phyloP scores from a whole-genome alignment of 2,888 invertebrate genomes.

The Drosophila cyrtoloma region DNA sequence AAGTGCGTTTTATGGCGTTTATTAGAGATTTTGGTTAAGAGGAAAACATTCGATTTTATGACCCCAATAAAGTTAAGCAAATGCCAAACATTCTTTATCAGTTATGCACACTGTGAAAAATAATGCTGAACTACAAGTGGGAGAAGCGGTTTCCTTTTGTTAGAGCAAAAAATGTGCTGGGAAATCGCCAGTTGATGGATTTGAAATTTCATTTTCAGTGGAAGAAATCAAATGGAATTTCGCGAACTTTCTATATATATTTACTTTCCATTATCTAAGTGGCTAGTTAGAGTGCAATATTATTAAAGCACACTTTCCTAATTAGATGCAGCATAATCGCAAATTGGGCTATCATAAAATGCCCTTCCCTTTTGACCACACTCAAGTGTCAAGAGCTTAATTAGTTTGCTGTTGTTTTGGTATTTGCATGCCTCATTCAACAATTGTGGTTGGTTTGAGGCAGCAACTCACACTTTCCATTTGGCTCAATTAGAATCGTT shows the following conservation, averaged over 20 bases:
- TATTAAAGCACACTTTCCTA: background rate
- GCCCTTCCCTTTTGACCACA: background rate
- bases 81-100: background rate
- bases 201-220: background rate
- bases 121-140: no score
- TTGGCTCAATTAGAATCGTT: slow-evolving; percentile 25
- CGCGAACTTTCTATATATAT: accelerated
- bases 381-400: background rate
- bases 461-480: slow-evolving; percentile 10
- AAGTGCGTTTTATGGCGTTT: background rate
- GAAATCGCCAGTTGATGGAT: no score
- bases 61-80: background rate
- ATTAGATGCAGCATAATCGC: background rate
- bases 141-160: accelerated
- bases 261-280: background rate
- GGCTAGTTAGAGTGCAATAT: background rate
- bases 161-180: no score
- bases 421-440: background rate
- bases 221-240: background rate
- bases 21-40: background rate
- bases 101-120: background rate
- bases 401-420: background rate
- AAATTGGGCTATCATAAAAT: background rate
- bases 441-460: background rate
- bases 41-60: background rate